These are phyloP conservation scores for Tolypeutes matacus DNA, from an alignment of 2,797 vertebrate species.

Conservation along the genomic window DNA sequence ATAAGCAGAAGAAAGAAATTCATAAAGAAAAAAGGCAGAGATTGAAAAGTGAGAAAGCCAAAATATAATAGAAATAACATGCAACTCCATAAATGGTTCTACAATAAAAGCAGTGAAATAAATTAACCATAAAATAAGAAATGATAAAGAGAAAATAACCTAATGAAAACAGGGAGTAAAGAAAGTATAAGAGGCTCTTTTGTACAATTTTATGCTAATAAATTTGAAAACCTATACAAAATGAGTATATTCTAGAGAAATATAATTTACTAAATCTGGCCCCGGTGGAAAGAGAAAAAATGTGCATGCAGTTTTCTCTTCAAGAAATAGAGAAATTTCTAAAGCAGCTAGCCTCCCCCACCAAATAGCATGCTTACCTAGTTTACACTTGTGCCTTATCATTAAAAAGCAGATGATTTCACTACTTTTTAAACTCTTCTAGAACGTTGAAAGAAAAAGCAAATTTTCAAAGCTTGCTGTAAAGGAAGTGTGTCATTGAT, in stretches of 20 bases:
- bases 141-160: background rate
- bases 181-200: background rate
- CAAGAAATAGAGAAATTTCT: background rate
- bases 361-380: background rate
- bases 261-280: no score
- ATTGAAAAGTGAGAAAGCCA: background rate
- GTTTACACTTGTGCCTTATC: background rate
- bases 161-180: background rate
- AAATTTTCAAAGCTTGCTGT: background rate
- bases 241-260: background rate
- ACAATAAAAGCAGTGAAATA: background rate
- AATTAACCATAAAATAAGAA: background rate
- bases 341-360: background rate
- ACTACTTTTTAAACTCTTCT: background rate
- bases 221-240: background rate
- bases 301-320: background rate
- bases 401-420: background rate
- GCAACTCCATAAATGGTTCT: background rate
- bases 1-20: background rate
- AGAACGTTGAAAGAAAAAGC: background rate
- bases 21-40: background rate
- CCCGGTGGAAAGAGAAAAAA: background rate
- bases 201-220: background rate
- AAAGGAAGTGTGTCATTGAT: background rate
- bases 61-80: background rate